phyloP scores from a whole-genome alignment of 2,797 vertebrate species.

The Catharus ustulatus region DNA sequence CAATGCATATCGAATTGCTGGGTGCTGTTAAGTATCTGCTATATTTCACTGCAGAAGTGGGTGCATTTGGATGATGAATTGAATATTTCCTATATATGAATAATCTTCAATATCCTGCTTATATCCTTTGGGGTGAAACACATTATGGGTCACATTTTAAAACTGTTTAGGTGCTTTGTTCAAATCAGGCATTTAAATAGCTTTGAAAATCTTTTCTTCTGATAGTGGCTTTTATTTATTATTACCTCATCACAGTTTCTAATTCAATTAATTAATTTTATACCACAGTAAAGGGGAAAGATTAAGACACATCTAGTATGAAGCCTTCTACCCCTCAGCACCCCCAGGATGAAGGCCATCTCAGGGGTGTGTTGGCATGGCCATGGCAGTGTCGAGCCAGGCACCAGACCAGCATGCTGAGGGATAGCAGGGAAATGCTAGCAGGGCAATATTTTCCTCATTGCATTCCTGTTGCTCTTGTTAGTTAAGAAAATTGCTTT shows the following conservation, averaged over 20 bases:
- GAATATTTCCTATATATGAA: constrained; percentile 48
- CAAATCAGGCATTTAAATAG: not conserved
- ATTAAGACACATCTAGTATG: not conserved
- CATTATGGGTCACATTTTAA: constrained; percentile 33
- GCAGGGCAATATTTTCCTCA: not conserved
- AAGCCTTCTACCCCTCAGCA: not conserved
- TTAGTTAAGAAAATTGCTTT: not conserved
- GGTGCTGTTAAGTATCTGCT: constrained; percentile 33
- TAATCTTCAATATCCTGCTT: constrained; percentile 47
- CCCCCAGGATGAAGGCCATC: not conserved
- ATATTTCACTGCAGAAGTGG: constrained; percentile 59
- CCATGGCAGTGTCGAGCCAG: not conserved
- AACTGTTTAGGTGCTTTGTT: constrained; percentile 20
- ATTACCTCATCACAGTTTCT: not conserved
- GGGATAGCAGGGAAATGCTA: not conserved
- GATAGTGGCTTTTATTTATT: constrained; percentile 19
- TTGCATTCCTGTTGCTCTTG: not conserved
- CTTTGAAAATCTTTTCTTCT: constrained; percentile 7
- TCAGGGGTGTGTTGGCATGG: not conserved
- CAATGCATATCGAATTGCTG: not conserved
- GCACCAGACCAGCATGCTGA: not conserved
- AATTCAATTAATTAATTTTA: constrained; percentile 34
- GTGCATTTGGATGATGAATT: constrained; percentile 53
- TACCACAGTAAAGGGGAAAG: not conserved
- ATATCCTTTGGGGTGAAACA: constrained; percentile 50